Conservation (phyloP, 2,888 invertebrate genomes). For the Zaprionus bogoriensis region DNA sequence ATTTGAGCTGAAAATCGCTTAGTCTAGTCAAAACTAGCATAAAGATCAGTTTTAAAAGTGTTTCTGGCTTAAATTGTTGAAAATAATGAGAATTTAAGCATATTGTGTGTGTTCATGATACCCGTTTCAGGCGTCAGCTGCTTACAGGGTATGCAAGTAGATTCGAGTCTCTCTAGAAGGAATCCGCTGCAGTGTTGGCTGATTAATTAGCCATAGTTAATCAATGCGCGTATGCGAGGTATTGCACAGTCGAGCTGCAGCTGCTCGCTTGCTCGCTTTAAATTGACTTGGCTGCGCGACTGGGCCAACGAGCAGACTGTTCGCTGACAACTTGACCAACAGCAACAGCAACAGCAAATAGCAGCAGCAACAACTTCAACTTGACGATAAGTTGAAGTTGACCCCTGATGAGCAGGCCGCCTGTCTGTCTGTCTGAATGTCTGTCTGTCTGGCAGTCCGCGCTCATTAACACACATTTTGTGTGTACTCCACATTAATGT, state of each 20-base stretch:
- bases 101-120: no score
- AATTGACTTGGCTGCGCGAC: not conserved
- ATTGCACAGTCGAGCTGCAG: not conserved
- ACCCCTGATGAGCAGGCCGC: constrained; percentile 1
- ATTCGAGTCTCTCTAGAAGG: no score
- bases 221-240: no score
- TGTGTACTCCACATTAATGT: constrained; percentile 36
- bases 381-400: not conserved
- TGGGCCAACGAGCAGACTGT: no score
- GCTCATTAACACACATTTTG: constrained; percentile 30
- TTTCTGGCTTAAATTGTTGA: not conserved
- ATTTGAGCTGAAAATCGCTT: not conserved
- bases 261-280: no score
- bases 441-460: constrained; percentile 15
- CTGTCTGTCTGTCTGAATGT: no score
- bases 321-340: not conserved
- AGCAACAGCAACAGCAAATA: not conserved
- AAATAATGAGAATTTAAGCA: no score
- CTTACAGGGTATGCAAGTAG: no score
- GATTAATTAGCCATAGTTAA: no score
- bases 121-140: not conserved
- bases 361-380: constrained; percentile 3
- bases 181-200: no score
- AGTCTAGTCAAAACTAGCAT: not conserved
- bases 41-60: not conserved